These are phyloP conservation scores for Tragelaphus strepsiceros DNA, from an alignment of 2,113 vertebrate species.

Conservation along the genomic window DNA sequence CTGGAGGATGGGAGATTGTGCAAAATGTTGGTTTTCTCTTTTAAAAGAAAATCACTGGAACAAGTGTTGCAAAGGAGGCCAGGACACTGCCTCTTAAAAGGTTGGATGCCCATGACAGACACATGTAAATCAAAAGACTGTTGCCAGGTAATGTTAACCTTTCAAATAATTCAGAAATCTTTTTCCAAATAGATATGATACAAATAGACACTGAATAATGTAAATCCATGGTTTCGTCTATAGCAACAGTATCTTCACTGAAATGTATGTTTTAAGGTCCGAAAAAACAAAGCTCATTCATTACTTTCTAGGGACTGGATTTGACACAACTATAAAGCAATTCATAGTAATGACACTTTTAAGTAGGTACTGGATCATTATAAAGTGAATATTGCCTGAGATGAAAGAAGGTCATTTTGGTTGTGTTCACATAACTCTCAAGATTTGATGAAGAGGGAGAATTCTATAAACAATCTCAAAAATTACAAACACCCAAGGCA, in stretches of 20 bases:
- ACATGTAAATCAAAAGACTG: background rate
- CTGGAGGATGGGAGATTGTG: background rate
- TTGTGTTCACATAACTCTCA: background rate
- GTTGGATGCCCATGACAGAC: background rate
- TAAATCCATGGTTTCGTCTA: background rate
- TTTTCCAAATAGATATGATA: background rate
- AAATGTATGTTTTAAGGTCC: background rate
- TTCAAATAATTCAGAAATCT: background rate
- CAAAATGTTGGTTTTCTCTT: background rate
- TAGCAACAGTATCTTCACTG: background rate
- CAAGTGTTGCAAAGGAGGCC: background rate
- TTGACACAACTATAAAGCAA: background rate
- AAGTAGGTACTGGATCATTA: background rate
- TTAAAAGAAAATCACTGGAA: slow-evolving; percentile 34
- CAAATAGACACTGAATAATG: background rate
- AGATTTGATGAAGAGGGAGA: background rate
- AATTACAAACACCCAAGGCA: background rate
- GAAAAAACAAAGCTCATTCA: background rate
- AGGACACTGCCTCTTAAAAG: background rate
- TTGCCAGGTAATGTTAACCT: background rate
- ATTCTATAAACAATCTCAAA: background rate
- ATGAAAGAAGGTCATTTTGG: background rate
- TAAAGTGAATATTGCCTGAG: background rate
- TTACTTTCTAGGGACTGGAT: background rate
- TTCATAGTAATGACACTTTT: background rate